Percentiles rank a stretch among this genome's conserved stretches.
Evolutionary conservation across 1,140 invertebrate species (phyloP).

Genomic region (Monomorium pharaonis): DNA sequence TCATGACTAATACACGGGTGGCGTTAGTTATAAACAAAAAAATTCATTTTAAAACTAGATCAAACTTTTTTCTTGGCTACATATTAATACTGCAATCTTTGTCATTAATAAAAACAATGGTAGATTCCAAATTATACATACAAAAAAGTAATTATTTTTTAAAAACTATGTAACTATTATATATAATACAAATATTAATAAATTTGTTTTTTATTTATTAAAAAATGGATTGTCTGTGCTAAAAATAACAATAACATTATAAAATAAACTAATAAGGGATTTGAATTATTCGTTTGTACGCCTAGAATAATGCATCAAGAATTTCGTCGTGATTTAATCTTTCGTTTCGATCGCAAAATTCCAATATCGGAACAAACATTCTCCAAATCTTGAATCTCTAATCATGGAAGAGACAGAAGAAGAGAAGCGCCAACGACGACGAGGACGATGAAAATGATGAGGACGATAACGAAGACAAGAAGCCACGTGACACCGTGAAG

Average conservation of each 20-base stretch:
- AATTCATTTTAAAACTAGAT: slow-evolving; percentile 4
- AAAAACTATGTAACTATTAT: background rate
- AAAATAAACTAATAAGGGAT: background rate
- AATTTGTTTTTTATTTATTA: background rate
- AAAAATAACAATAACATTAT: background rate
- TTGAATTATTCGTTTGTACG: background rate
- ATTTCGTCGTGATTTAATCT: background rate
- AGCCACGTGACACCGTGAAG: slow-evolving; percentile 33
- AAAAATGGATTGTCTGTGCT: background rate
- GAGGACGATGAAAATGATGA: slow-evolving; percentile 54
- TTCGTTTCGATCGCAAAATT: background rate
- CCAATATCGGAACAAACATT: background rate
- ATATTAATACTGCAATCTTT: background rate
- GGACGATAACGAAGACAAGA: slow-evolving; percentile 47
- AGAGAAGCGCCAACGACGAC: slow-evolving; percentile 47
- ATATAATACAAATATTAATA: background rate
- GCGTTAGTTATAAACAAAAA: background rate
- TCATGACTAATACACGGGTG: background rate
- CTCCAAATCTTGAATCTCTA: background rate
- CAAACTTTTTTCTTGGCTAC: background rate
- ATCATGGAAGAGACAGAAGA: slow-evolving; percentile 59
- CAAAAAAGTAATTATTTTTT: background rate
- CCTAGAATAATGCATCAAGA: slow-evolving; percentile 6
- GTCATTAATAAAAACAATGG: background rate
- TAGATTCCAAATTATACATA: background rate